Base-by-base conservation (phyloP, 2,888 invertebrate genomes). In the Leucozona laternaria region DNA sequence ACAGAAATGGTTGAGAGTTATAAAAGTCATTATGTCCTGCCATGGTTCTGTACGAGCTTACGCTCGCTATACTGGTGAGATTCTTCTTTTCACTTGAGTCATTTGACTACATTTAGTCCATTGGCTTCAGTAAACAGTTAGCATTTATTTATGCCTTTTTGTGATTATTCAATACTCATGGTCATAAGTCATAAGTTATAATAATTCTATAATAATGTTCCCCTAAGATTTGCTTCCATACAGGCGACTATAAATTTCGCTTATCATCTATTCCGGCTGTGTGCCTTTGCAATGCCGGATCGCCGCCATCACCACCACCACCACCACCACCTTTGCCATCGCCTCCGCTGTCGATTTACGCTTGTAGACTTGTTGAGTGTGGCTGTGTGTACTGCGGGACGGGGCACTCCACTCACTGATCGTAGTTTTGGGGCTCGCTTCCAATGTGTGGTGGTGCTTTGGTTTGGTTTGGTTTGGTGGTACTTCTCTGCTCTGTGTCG, bases 401-500 rank as follows among this genome's bases (percentile, higher is more conserved):
- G 34, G 66, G 48, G 20, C 31, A 60, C 37, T 60, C 22, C 31
- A 60, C 37, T 60, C 22, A 60, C 60, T 66, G 66, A 66, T 82
- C 64, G 60, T 68, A 82, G 78, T 79, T 86, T 85, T 86, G 86
- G 81, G 86, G 77, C 78, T 78, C 76, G 82, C 66, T 79, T 72
- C 81, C 85, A 82, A 78, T 85, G 73, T 86, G 86, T 85, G 70
- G 70, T 78, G 77, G 71, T 71, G 71, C 71, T 53, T 55, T 71
- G 58, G 73, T 53, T 68, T 84, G 58, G 73, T 53, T 68, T 84
- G 62, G 60, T 31, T 66, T 25, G 62, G 40, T 62, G 85, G 85
- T 73, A 85, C 66, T 40, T 37, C 37, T 60, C 60, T 40, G 60
- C 37, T 62, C 25, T 77, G 81, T 78, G 77, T 68, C 81, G 62